Base-by-base conservation (phyloP, 2,888 invertebrate species). In the Argyra leucocephala region DNA sequence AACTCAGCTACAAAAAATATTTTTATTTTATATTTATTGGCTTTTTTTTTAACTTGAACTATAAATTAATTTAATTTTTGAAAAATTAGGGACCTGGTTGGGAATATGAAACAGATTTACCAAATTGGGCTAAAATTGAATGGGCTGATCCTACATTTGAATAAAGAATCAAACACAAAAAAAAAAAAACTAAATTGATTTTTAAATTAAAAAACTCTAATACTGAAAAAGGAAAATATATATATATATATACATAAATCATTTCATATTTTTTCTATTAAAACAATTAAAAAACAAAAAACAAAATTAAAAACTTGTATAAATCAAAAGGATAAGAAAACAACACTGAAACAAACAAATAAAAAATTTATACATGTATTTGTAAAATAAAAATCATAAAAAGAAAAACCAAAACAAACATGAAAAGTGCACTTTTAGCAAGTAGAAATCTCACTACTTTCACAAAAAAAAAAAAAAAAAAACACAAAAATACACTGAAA, bases 71-170 rank as follows among this genome's bases (percentile, higher is more conserved):
- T n/a, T n/a, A n/a, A n/a, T n/a, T 80, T 76, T 1, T 48, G 2
- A 48, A 48, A 9, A 18, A 48, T 48, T 81, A 93, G 92, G 96
- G 96, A 37, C 92, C 93, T 66, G 94, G 91, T 62, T 96, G 96
- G 96, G 90, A 91, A 74, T 97, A 92, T 80, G 89, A 93, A 81
- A 94, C 95, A 1, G 88, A 90, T 75, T 82, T 96, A 72, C 97
- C 97, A 1, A 88, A 88, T 65, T 97, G 97, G 97, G 96, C 96
- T 57, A 83, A 84, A 75, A 85, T 89, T 63, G 90, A 93, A 72
- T 95, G 93, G 93, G 82, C 83, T 66, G 90, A 90, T 73, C 83
- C 84, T 60, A 87, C 88, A 74, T 81, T 82, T 18, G 67, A 71
- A 64, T 69, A 60, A 64, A 48, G 18, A 9, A n/a, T 18, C 3